Conservation (phyloP, 2,113 vertebrate genomes). For the Podarcis cretensis region DNA sequence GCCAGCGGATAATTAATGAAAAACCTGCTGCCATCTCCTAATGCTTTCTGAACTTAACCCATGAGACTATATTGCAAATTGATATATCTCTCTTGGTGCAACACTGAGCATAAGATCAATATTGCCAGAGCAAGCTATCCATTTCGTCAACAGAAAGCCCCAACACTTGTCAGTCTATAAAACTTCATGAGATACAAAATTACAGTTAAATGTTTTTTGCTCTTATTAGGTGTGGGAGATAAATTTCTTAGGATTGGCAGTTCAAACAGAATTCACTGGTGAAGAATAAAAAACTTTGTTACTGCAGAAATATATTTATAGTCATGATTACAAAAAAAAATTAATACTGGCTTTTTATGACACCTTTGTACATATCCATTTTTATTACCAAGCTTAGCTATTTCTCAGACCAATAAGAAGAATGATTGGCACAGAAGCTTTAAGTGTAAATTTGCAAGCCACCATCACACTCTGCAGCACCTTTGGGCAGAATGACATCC, state of each 20-base stretch:
- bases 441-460: neutral
- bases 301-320: neutral
- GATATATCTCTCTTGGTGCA: neutral
- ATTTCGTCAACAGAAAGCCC: neutral
- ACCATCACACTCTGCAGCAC: neutral
- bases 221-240: neutral
- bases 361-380: accelerated
- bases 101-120: neutral
- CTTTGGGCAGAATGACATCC: neutral
- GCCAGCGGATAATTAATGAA: neutral
- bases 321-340: neutral
- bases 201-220: neutral
- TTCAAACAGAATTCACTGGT: neutral
- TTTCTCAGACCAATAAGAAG: neutral
- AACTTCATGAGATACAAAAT: neutral
- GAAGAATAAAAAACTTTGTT: neutral
- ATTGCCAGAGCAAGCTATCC: neutral
- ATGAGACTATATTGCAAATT: neutral
- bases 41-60: neutral
- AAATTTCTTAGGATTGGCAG: neutral
- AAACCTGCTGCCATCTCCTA: neutral
- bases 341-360: neutral
- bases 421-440: neutral
- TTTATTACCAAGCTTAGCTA: neutral
- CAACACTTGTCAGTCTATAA: neutral